phyloP scores from a whole-genome alignment of 2,888 invertebrate species.

The Rapana venosa region DNA sequence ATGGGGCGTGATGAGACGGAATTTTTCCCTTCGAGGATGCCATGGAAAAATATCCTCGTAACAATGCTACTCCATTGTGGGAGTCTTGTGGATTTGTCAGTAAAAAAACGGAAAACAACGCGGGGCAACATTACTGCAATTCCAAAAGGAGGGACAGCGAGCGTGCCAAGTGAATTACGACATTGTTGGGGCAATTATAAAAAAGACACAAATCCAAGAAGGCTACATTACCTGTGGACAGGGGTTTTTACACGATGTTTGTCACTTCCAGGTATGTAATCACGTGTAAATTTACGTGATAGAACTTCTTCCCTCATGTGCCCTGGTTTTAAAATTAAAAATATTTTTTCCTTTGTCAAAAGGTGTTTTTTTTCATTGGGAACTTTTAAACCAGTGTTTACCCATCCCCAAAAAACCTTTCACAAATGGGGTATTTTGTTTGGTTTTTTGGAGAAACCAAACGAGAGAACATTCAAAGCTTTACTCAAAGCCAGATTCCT shows the following conservation, averaged over 20 bases:
- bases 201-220: background rate
- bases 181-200: background rate
- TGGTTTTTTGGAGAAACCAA: background rate
- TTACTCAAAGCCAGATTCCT: background rate
- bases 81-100: background rate
- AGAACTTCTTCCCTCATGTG: background rate
- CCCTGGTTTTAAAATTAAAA: no score
- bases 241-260: background rate
- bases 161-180: background rate
- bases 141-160: background rate
- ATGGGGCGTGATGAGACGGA: slow-evolving; percentile 2
- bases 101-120: background rate
- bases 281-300: background rate
- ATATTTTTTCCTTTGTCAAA: background rate
- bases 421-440: background rate
- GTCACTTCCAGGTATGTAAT: background rate
- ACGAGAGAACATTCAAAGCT: background rate
- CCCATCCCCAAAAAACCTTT: background rate
- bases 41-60: background rate
- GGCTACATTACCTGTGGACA: background rate
- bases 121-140: background rate
- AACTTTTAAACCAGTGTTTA: background rate
- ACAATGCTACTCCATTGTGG: background rate
- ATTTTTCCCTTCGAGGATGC: background rate
- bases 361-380: background rate